phyloP scores from a whole-genome alignment of 2,888 invertebrate genomes.

The Tachina lurida region DNA sequence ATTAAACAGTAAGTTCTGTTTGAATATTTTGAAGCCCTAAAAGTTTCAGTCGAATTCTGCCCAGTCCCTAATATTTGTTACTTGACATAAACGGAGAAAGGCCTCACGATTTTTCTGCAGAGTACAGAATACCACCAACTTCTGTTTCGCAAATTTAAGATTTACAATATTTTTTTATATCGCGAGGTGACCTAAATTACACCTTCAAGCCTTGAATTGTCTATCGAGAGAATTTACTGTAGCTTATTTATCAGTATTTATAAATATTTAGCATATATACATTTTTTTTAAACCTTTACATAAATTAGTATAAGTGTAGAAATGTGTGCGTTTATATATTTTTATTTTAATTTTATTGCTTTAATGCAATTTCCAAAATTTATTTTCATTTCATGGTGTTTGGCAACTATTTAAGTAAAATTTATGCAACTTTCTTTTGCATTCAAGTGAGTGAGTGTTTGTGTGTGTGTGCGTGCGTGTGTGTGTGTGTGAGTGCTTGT shows the following conservation, averaged over 20 bases:
- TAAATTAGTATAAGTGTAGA: not conserved
- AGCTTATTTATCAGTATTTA: not conserved
- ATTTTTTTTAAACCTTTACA: not conserved
- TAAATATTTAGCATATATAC: not conserved
- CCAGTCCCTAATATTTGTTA: no score
- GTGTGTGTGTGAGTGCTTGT: not conserved
- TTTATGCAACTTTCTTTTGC: slow-evolving; percentile 26
- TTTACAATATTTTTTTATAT: no score
- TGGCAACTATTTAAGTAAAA: slow-evolving; percentile 38
- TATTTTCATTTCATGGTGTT: slow-evolving; percentile 27
- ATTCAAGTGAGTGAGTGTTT: not conserved
- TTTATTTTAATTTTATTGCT: slow-evolving; percentile 20
- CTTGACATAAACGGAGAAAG: no score
- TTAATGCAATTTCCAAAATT: slow-evolving; percentile 39
- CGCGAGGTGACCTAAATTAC: no score
- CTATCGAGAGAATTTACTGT: no score
- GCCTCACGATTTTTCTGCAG: no score
- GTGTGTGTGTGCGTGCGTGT: not conserved
- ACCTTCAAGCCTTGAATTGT: no score
- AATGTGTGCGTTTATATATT: not conserved
- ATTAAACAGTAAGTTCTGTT: no score
- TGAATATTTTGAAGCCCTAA: no score
- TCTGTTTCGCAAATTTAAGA: no score
- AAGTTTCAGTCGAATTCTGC: no score
- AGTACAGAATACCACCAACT: no score